Base-by-base conservation (phyloP, 1,140 invertebrate genomes). In the Orussus abietinus region DNA sequence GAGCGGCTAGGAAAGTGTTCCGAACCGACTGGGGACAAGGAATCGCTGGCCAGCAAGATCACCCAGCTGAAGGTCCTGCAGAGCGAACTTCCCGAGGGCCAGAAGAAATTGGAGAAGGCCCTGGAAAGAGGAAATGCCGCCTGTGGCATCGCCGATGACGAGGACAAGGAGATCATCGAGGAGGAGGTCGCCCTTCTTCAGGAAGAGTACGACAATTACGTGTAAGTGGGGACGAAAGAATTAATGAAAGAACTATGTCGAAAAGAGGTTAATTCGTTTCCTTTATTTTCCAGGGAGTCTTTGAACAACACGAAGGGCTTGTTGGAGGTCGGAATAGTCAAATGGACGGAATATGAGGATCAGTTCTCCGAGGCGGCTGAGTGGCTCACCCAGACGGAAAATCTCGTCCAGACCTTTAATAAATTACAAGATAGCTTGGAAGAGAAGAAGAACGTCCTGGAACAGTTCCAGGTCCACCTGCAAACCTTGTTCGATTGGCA, bases 261-360 rank as follows among this genome's bases (percentile, higher is more conserved):
- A 28, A 42, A 36, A 50, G 21, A 11, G 33, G 29, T 33, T 40
- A 33, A 20, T 34, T 45, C 30, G 25, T 44, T 49, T 32, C 42
- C 26, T 47, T 61, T 31, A 47, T 26, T 42, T 66, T 66, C 38
- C 51, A 82, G 80, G 17, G 85, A 90, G 49, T 78, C 82, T 18
- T 60, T 93, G 3, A 84, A 80, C 43, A 84, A 82, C 52, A 87
- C 86, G 0, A 93, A 94, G 72, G 80, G 78, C 45, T 75, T 91
- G 15, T 76, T 97, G 4, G 92, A 96, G 74, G 77, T 84, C 41
- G 90, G 88, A 46, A 90, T 96, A 59, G 89, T 92, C 0, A 92
- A 93, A 69, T 96, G 92, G 92, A 90, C 88, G 11, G 90, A 96
- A 69, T 96, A 95, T 61, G 90, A 96, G 72, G 90, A 95, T 64